Base-by-base conservation (phyloP, 23 tunicate species). In the Styela plicata region DNA sequence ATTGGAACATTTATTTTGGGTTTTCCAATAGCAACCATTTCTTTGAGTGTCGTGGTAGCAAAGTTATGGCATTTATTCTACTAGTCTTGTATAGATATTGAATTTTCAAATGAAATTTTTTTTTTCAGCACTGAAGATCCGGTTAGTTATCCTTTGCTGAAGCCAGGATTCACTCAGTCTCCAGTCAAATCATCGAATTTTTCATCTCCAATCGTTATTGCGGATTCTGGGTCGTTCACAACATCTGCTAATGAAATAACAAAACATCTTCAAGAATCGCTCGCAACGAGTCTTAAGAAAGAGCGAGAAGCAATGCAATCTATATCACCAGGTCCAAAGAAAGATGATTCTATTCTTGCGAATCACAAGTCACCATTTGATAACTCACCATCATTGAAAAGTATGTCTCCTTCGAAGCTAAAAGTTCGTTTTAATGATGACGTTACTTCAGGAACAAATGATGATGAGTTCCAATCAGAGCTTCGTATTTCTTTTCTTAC, bases 281-380 rank as follows among this genome's bases (percentile, higher is more conserved):
- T 76, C 13, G 81, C 81, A 44, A 33, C 81, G 16, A 76, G 81
- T 76, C 53, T 76, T 28, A 76, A 76, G 64, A 24, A 33, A 44
- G 66, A 76, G 37, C 18, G 44, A 53, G 66, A 76, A 76, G 64
- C 64, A 16, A 34, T 32, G 32, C 30, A 32, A 17, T 73, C 52
- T 24, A 24, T 66, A 3, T 66, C 70, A 66, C 71, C 71, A 16
- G 71, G 71, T 25, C 31, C 31, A 0, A 67, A 67, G 30, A 33
- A 73, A 73, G 29, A 34, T 22, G 52, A 73, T 34, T 25, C 52
- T 32, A 20, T 24, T 25, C 27, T 36, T 31, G 18, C 21, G 29
- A 35, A 21, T 22, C 24, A 28, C 19, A 34, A 32, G 17, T 73
- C 78, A 0, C 30, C 57, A 73, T 26, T 10, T 28, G 71, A 66